Conservation (phyloP, 2,797 vertebrate species). For the Ibycter americanus region DNA sequence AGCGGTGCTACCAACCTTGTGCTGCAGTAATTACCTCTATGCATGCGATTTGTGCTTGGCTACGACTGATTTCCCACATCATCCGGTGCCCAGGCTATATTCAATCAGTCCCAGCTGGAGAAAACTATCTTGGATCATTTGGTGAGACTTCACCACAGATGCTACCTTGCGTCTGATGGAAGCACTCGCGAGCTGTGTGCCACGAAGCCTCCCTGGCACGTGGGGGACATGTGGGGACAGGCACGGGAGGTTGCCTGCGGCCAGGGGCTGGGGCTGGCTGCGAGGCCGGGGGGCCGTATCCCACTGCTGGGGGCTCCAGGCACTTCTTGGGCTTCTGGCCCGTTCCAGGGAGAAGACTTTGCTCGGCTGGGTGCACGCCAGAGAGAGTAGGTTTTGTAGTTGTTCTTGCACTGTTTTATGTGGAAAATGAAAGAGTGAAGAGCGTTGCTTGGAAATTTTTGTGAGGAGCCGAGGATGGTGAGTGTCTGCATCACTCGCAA, state of each 20-base stretch:
- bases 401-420: not conserved
- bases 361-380: not conserved
- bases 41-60: slow-evolving; percentile 53
- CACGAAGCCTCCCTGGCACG: not conserved
- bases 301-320: not conserved
- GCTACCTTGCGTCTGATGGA: not conserved
- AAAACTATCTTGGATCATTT: slow-evolving; percentile 34
- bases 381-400: not conserved
- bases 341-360: not conserved
- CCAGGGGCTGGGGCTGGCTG: not conserved
- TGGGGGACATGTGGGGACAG: accelerated
- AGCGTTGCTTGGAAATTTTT: not conserved
- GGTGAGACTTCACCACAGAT: slow-evolving; percentile 49
- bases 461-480: not conserved
- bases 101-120: slow-evolving; percentile 55
- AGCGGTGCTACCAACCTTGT: slow-evolving; percentile 49
- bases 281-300: accelerated
- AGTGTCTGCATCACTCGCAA: not conserved
- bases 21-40: slow-evolving; percentile 63
- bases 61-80: slow-evolving; percentile 52
- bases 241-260: accelerated
- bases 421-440: not conserved
- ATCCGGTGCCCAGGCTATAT: slow-evolving; percentile 47
- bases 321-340: not conserved
- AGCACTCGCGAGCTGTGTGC: not conserved